Conservation (phyloP, 1,140 invertebrate species). For the Papilio dardanus region DNA sequence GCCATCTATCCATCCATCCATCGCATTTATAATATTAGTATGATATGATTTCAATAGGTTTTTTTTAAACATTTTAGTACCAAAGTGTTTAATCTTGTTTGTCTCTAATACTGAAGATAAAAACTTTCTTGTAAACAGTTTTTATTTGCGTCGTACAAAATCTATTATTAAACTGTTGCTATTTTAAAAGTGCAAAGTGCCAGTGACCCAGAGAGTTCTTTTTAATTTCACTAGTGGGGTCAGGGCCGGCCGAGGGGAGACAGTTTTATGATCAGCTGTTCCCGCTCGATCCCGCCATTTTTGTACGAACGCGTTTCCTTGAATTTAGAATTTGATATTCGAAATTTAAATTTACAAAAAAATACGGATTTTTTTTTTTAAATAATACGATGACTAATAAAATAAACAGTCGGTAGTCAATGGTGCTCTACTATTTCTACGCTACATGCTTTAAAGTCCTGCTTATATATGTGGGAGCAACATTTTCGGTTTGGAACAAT, state of each 20-base stretch:
- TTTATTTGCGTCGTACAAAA: conserved; percentile 27
- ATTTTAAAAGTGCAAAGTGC: conserved; percentile 78
- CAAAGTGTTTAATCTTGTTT: not conserved
- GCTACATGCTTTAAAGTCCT: too few relatives aligned
- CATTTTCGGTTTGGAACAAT: too few relatives aligned
- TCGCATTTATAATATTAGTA: too few relatives aligned
- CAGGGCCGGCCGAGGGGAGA: conserved; percentile 64
- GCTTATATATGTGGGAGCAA: too few relatives aligned
- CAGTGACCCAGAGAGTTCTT: conserved; percentile 78
- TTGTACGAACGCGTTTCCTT: conserved; percentile 24
- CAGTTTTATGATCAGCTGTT: conserved; percentile 75
- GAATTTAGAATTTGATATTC: conserved; percentile 36
- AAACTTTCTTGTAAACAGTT: conserved; percentile 16
- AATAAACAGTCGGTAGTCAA: too few relatives aligned
- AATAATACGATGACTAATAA: not conserved
- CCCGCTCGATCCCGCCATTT: conserved; percentile 41
- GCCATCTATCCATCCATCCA: too few relatives aligned
- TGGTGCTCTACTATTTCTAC: too few relatives aligned
- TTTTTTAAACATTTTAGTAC: not conserved
- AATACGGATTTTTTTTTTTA: not conserved
- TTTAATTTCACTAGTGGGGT: conserved; percentile 82
- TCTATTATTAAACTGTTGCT: conserved; percentile 54
- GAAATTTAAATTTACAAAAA: conserved; percentile 26
- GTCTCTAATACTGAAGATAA: not conserved
- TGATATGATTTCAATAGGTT: too few relatives aligned